Conservation (phyloP, 2,113 vertebrate genomes). For the Pluvianellus socialis region DNA sequence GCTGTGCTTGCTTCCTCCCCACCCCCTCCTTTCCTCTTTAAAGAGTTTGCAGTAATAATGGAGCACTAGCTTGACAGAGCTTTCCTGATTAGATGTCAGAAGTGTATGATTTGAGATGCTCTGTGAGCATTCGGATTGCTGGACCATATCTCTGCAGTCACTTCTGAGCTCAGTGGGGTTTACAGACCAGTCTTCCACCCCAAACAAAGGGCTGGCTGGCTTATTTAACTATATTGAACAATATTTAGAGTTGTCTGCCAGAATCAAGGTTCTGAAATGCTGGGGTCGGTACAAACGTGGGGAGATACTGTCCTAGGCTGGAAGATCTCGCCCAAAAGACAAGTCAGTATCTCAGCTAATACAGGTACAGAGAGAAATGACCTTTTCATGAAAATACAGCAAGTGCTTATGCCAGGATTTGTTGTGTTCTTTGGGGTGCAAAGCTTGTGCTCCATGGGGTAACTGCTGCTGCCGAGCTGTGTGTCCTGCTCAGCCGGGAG, state of each 20-base stretch:
- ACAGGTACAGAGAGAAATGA: not conserved
- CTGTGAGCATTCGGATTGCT: not conserved
- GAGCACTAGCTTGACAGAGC: not conserved
- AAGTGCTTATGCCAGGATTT: rapidly evolving
- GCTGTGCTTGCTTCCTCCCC: not conserved
- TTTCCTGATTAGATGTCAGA: conserved; percentile 28
- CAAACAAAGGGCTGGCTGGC: not conserved
- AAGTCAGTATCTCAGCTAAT: not conserved
- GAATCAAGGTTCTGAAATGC: not conserved
- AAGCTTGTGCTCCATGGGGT: not conserved
- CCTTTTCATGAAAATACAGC: not conserved
- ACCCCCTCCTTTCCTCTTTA: not conserved
- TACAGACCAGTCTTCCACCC: not conserved
- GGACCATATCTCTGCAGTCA: not conserved
- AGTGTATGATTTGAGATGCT: not conserved
- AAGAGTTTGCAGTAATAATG: not conserved
- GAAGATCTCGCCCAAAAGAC: not conserved
- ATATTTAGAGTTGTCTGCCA: not conserved
- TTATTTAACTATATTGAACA: not conserved
- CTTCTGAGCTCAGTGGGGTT: not conserved
- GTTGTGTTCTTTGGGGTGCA: not conserved
- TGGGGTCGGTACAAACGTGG: rapidly evolving
- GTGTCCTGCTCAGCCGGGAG: not conserved
- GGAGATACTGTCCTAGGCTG: not conserved
- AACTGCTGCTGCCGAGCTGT: rapidly evolving